These are phyloP conservation scores for Danio aesculapii DNA, from an alignment of 2,797 vertebrate species.

Conservation along the genomic window DNA sequence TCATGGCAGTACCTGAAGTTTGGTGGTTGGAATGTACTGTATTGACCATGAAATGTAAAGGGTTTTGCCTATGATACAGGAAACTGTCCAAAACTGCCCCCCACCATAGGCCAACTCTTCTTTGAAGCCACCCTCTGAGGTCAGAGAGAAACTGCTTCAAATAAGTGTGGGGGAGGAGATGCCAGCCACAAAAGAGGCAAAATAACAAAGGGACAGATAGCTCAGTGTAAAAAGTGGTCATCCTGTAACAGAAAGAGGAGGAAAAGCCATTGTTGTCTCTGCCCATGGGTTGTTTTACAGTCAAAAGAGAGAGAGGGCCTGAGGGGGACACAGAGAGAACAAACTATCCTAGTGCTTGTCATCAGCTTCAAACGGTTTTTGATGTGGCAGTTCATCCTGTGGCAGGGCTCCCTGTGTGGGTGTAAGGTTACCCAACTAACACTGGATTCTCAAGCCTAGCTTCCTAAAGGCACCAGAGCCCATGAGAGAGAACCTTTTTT, in stretches of 20 bases:
- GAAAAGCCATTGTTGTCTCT: constrained; percentile 72
- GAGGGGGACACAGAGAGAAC: constrained; percentile 64
- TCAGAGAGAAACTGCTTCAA: constrained; percentile 31
- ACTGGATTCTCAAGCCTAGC: constrained; percentile 60
- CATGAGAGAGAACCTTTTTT: constrained; percentile 55
- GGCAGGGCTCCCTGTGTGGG: constrained; percentile 67
- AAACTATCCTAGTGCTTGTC: constrained; percentile 74
- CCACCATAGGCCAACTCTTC: constrained; percentile 37
- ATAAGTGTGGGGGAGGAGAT: constrained; percentile 46
- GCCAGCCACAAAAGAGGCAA: constrained; percentile 52
- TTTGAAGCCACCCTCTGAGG: constrained; percentile 12
- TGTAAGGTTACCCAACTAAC: constrained; percentile 74
- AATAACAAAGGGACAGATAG: constrained; percentile 62
- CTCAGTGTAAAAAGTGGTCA: constrained; percentile 52
- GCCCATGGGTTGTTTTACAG: constrained; percentile 70
- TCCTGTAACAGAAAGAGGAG: constrained; percentile 65
- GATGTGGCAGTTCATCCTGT: constrained; percentile 73
- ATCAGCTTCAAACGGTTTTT: constrained; percentile 80
- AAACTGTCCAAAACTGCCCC: constrained; percentile 42
- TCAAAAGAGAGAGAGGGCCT: constrained; percentile 67
- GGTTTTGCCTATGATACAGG: background rate
- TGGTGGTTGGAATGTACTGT: constrained; percentile 26
- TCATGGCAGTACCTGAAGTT: constrained; percentile 47
- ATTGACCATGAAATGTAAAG: constrained; percentile 13
- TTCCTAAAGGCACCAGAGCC: constrained; percentile 58